These are phyloP conservation scores for Petrolisthes cinctipes DNA, from an alignment of 2,888 invertebrate genomes.

Conservation along the genomic window DNA sequence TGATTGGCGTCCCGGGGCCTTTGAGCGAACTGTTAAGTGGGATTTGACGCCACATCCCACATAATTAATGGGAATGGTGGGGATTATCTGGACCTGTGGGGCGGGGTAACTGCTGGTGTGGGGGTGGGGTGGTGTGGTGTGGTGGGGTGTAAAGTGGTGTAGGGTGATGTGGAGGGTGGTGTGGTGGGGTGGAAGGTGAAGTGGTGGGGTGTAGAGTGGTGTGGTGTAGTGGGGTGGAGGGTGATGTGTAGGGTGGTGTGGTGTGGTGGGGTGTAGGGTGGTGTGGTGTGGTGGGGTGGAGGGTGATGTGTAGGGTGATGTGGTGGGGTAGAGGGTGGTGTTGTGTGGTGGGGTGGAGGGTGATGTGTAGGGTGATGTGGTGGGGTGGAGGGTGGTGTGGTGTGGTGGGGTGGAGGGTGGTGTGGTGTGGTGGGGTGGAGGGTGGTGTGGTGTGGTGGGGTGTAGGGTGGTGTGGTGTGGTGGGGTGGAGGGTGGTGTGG, in stretches of 20 bases:
- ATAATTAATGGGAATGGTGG: conserved; percentile 46
- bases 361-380: background rate
- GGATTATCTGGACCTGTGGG: conserved; percentile 16
- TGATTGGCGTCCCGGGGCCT: conserved; percentile 37
- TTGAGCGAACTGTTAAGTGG: conserved; percentile 49
- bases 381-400: background rate
- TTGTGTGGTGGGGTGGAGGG: too few relatives aligned
- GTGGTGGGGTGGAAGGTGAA: background rate
- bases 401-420: background rate
- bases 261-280: background rate
- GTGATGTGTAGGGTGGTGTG: background rate
- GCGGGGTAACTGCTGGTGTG: too few relatives aligned
- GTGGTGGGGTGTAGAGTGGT: background rate
- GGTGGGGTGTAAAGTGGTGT: too few relatives aligned
- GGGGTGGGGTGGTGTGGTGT: too few relatives aligned
- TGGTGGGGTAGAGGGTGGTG: background rate
- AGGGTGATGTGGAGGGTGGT: background rate
- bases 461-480: too few relatives aligned
- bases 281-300: too few relatives aligned
- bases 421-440: background rate
- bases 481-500: background rate
- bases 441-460: background rate
- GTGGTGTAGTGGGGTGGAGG: background rate
- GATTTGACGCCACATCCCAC: conserved; percentile 54
- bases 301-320: background rate